A percentile compares a stretch with the other conserved stretches of the same genome.
phyloP scores from a whole-genome alignment of 2,113 vertebrate genomes.

The Gila orcuttii region DNA sequence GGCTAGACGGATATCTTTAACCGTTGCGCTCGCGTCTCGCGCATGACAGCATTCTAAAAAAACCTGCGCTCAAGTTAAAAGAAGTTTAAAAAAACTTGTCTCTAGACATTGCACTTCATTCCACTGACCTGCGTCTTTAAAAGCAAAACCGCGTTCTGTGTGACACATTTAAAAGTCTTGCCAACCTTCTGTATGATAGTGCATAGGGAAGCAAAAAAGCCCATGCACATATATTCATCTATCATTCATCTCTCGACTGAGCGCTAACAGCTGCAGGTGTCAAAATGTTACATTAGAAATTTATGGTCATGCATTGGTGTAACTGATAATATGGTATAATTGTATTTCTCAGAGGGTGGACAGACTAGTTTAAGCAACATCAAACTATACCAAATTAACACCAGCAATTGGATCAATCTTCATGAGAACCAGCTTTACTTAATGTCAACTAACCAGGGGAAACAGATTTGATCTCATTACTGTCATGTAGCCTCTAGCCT shows the following conservation, averaged over 20 bases:
- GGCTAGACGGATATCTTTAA: too few species aligned
- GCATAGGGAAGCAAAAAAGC: not conserved
- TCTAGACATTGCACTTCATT: too few species aligned
- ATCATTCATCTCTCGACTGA: not conserved
- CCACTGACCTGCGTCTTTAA: too few species aligned
- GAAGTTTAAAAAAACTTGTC: too few species aligned
- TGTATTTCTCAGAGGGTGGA: not conserved
- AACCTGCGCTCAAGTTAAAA: too few species aligned
- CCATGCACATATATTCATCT: not conserved
- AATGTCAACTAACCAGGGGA: constrained; percentile 24
- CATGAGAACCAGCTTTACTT: constrained; percentile 8
- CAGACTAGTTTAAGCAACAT: not conserved
- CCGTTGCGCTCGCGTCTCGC: too few species aligned
- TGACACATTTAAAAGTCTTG: not conserved
- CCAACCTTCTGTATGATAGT: not conserved
- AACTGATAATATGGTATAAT: constrained; percentile 8
- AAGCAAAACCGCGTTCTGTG: too few species aligned
- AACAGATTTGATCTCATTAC: constrained; percentile 38
- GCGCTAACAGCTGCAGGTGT: constrained; percentile 27
- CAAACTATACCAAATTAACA: constrained; percentile 14
- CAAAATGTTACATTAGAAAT: not conserved
- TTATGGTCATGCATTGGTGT: not conserved
- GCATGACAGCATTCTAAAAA: too few species aligned
- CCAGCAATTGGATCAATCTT: constrained; percentile 7
- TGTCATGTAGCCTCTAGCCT: constrained; percentile 34